phyloP scores from a whole-genome alignment of 35 echinoderm and acorn worm species.

The Eucidaris tribuloides region DNA sequence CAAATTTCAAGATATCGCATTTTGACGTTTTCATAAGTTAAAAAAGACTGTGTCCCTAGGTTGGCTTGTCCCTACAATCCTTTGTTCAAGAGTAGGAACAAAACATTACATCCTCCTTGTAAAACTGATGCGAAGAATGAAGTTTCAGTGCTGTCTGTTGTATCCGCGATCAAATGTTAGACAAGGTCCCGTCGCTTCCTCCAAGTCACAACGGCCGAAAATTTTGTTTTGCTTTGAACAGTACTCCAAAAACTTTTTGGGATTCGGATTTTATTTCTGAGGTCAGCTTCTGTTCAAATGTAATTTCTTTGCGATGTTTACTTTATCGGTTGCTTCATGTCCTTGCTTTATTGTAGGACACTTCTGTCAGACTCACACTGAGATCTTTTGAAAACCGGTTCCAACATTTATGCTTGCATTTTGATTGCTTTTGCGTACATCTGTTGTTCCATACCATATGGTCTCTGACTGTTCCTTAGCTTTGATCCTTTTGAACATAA shows the following conservation, averaged over 20 bases:
- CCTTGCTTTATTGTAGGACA: neutral
- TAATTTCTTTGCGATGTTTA: neutral
- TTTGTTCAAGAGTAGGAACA: neutral
- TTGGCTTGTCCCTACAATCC: neutral
- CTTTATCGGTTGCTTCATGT: neutral
- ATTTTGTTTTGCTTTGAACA: conserved; percentile 11
- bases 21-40: neutral
- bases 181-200: neutral
- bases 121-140: conserved; percentile 3
- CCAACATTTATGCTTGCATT: neutral
- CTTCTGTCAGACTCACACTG: neutral
- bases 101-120: neutral
- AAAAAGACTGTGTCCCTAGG: neutral
- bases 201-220: neutral
- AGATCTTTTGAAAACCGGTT: neutral
- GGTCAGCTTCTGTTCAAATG: neutral
- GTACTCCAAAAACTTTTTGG: neutral
- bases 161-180: neutral
- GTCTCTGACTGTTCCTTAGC: neutral
- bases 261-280: neutral
- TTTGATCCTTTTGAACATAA: neutral
- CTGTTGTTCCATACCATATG: conserved; percentile 1
- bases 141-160: conserved; percentile 29
- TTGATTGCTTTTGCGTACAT: neutral
- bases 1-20: neutral